A percentile compares a stretch with the other conserved stretches of the same genome.
phyloP scores from a whole-genome alignment of 2,113 vertebrate genomes.

The Tetrax tetrax region DNA sequence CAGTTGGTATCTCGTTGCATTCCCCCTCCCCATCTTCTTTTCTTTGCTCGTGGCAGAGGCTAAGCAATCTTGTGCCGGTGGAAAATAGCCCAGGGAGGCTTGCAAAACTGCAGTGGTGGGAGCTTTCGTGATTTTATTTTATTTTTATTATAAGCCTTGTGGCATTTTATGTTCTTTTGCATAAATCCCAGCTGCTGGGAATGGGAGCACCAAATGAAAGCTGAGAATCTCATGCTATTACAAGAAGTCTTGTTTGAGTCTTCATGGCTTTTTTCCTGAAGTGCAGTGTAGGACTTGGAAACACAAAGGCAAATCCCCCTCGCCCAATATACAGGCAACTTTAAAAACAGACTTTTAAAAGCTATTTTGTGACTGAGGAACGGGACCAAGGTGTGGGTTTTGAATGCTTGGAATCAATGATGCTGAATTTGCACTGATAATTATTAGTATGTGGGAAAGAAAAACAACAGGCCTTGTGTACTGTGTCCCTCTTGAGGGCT shows the following conservation, averaged over 20 bases:
- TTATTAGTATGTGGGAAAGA: not conserved
- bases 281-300: not conserved
- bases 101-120: constrained; percentile 22
- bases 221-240: constrained; percentile 9
- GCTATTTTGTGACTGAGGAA: not conserved
- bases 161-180: constrained; percentile 56
- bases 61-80: not conserved
- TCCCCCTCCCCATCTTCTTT: not conserved
- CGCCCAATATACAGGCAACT: not conserved
- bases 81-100: not conserved
- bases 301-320: not conserved
- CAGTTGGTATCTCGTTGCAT: not conserved
- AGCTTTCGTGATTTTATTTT: constrained; percentile 33
- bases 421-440: not conserved
- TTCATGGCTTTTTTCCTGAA: not conserved
- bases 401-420: not conserved
- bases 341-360: not conserved
- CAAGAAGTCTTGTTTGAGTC: not conserved
- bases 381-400: not conserved
- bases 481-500: not conserved
- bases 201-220: constrained; percentile 22
- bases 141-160: constrained; percentile 47
- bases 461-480: not conserved
- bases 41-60: not conserved
- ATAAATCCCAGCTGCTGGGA: constrained; percentile 50